Evolutionary conservation across 1,140 invertebrate species (phyloP), one percentile per base, ranked within the genome.

Genomic region (Bombus cullumanus): DNA sequence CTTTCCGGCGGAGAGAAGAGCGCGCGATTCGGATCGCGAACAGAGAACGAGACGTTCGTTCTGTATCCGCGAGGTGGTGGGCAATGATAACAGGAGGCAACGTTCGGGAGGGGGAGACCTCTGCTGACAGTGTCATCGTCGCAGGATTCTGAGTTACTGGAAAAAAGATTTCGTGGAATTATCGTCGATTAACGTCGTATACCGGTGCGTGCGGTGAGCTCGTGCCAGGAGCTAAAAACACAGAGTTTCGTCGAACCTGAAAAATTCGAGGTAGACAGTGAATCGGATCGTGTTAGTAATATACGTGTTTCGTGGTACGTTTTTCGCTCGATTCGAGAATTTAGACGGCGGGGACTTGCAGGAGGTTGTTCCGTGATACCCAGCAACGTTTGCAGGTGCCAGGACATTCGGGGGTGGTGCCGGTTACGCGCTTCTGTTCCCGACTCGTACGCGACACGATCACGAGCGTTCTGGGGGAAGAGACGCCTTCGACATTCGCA

Each of bases 201-300:
- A 72, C 83, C 76, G 83, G 83, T 85, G 59, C 79, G 75, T 80
- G 75, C 37, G 76, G 76, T 84, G 83, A 64, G 83, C 76, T 71
- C n/a, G 83, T 72, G 75, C 47, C 75, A 47, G 53, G 34, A 31
- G 75, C 75, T 83, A 13, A n/a, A 72, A 12, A 37, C 34, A 53
- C 31, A 13, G 31, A 68, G 31, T 34, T 34, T 68, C n/a, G 64
- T n/a, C n/a, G 64, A 66, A 62, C 3, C 59, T 62, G 59, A n/a
- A 12, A 13, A n/a, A 62, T 12, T 22, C 68, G 22, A 71, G 68
- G 0, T 13, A 59, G 74, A 69, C 82, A 57, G 73, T 77, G 81
- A 76, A 47, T 47, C 53, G 59, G 28, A 15, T 59, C 47, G 74
- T 71, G 82, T 75, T 15, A 0, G 4, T 68, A n/a, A 22, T 22